A percentile compares a stretch with the other conserved stretches of the same genome.
Conservation (phyloP, 1,140 invertebrate genomes). For the Eueides isabella region DNA sequence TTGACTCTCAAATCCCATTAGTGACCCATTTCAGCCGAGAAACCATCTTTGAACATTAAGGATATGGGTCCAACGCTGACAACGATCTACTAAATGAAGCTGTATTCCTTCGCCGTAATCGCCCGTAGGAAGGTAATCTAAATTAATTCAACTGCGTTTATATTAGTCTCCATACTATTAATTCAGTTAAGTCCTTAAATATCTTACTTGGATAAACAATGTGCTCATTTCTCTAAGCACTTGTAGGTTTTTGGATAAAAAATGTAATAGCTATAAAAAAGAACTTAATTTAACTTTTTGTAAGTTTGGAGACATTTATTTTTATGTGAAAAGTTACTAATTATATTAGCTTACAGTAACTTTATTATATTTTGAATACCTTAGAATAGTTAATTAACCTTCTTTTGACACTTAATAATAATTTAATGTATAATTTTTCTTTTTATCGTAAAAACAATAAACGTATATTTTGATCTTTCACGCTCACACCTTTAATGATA, state of each 20-base stretch:
- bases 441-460: background rate
- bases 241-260: slow-evolving; percentile 33
- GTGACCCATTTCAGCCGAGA: slow-evolving; percentile 57
- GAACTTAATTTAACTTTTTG: slow-evolving; percentile 41
- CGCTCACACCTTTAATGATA: background rate
- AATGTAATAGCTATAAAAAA: slow-evolving; percentile 39
- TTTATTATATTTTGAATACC: slow-evolving; percentile 19
- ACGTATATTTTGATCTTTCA: background rate
- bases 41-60: slow-evolving; percentile 57
- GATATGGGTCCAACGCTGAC: slow-evolving; percentile 25
- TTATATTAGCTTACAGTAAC: slow-evolving; percentile 33
- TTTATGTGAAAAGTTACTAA: slow-evolving; percentile 45
- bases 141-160: slow-evolving; percentile 19
- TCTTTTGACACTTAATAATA: background rate
- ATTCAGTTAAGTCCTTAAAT: slow-evolving; percentile 12
- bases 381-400: background rate
- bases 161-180: slow-evolving; percentile 6
- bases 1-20: slow-evolving; percentile 68
- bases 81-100: slow-evolving; percentile 24
- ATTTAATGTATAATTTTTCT: background rate
- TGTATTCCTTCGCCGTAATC: slow-evolving; percentile 17
- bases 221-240: slow-evolving; percentile 21
- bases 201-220: slow-evolving; percentile 20
- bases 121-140: slow-evolving; percentile 15
- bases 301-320: slow-evolving; percentile 39